These are phyloP conservation scores for Theropithecus gelada DNA, from an alignment of 2,113 vertebrate genomes.

Conservation along the genomic window DNA sequence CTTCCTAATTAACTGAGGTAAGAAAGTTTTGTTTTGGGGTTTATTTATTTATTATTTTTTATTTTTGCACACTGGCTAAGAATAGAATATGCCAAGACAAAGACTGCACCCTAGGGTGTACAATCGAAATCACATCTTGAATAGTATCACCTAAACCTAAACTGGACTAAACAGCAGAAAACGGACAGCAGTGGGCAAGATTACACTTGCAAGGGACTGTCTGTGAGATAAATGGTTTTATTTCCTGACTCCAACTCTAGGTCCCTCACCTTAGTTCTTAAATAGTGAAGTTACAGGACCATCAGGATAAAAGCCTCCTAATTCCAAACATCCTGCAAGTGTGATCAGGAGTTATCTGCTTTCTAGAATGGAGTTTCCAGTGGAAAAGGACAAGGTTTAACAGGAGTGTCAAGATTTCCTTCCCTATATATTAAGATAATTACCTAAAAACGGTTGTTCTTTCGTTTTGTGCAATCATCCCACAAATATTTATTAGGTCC, in stretches of 20 bases:
- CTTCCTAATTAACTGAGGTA: not conserved
- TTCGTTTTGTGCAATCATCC: not conserved
- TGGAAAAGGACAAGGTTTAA: not conserved
- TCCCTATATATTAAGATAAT: not conserved
- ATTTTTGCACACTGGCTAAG: not conserved
- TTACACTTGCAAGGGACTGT: not conserved
- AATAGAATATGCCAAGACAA: not conserved
- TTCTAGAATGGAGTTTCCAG: not conserved
- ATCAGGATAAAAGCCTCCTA: not conserved
- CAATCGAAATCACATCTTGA: conserved; percentile 21
- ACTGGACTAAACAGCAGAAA: not conserved
- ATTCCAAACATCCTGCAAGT: not conserved
- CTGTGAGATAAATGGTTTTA: not conserved
- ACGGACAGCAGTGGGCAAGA: not conserved
- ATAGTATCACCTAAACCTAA: not conserved
- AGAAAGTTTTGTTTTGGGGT: not conserved
- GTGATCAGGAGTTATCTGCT: not conserved
- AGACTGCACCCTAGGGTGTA: not conserved
- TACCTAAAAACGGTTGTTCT: not conserved
- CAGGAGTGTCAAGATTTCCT: not conserved
- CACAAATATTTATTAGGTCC: not conserved
- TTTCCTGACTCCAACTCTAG: not conserved
- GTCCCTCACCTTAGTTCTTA: not conserved
- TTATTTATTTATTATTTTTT: not conserved
- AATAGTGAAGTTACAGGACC: not conserved